These are phyloP conservation scores for Aplysia californica DNA, from an alignment of 1,140 invertebrate species.

Conservation along the genomic window DNA sequence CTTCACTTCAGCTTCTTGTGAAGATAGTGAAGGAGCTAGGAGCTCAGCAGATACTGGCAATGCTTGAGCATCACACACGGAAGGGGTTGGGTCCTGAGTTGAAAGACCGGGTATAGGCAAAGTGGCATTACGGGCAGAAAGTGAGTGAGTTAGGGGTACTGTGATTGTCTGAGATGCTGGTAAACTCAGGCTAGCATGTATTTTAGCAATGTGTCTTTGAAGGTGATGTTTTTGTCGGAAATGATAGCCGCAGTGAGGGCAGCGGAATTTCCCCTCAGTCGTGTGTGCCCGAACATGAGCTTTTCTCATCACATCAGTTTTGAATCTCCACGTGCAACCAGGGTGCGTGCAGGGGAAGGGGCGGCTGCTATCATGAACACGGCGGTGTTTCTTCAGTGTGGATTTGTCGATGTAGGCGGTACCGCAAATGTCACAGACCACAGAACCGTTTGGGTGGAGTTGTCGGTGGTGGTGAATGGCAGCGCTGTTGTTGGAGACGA, in stretches of 20 bases:
- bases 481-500: constrained; percentile 53
- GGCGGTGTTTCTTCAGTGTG: constrained; percentile 60
- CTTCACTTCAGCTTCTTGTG: too few relatives aligned
- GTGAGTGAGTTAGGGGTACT: not conserved
- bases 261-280: constrained; percentile 52
- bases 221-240: constrained; percentile 65
- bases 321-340: constrained; percentile 63
- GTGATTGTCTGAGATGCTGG: not conserved
- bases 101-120: not conserved
- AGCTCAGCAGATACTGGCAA: too few relatives aligned
- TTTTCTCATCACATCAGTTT: constrained; percentile 58
- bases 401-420: constrained; percentile 61
- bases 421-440: constrained; percentile 63
- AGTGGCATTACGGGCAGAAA: not conserved
- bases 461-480: constrained; percentile 63
- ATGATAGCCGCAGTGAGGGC: constrained; percentile 53
- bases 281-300: constrained; percentile 60
- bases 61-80: not conserved
- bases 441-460: constrained; percentile 56
- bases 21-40: too few relatives aligned
- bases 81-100: not conserved
- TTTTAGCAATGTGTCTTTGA: constrained; percentile 53
- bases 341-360: constrained; percentile 57
- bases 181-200: constrained; percentile 41
- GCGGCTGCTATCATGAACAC: constrained; percentile 59